Conservation (phyloP, 2,113 vertebrate genomes). For the Halichoerus grypus region DNA sequence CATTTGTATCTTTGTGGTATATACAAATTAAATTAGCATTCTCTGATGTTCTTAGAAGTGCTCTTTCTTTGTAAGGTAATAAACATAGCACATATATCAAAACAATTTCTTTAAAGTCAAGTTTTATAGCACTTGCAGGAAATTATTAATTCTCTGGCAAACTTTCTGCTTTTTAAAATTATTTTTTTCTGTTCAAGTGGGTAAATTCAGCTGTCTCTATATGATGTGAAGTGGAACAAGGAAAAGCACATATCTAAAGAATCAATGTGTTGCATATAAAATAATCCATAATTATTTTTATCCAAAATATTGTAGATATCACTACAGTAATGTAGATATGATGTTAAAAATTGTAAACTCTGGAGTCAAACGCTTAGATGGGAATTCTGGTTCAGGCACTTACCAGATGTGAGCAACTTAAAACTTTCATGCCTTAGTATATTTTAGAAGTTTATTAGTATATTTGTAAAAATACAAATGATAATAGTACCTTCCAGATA, state of each 20-base stretch:
- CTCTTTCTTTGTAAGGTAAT: slow-evolving; percentile 60
- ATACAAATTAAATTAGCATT: slow-evolving; percentile 62
- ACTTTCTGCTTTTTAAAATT: neutral
- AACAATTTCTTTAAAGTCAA: slow-evolving; percentile 14
- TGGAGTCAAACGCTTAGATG: neutral
- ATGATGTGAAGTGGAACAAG: neutral
- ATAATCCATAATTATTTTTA: neutral
- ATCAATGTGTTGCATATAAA: neutral
- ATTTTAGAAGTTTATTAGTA: neutral
- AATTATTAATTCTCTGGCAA: slow-evolving; percentile 17
- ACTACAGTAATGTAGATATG: neutral
- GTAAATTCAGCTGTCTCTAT: neutral
- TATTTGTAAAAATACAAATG: neutral
- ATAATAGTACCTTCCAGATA: neutral
- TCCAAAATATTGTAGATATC: neutral
- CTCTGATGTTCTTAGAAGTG: neutral
- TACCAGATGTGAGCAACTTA: neutral
- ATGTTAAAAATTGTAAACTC: neutral
- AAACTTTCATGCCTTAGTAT: neutral
- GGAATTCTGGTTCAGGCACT: neutral
- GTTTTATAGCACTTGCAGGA: neutral
- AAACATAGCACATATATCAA: neutral
- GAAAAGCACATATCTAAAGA: neutral
- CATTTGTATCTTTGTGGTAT: slow-evolving; percentile 79
- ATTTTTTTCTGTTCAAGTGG: neutral